Evolutionary conservation across 2,888 invertebrate species (phyloP).

Genomic region (Taenaris catops): DNA sequence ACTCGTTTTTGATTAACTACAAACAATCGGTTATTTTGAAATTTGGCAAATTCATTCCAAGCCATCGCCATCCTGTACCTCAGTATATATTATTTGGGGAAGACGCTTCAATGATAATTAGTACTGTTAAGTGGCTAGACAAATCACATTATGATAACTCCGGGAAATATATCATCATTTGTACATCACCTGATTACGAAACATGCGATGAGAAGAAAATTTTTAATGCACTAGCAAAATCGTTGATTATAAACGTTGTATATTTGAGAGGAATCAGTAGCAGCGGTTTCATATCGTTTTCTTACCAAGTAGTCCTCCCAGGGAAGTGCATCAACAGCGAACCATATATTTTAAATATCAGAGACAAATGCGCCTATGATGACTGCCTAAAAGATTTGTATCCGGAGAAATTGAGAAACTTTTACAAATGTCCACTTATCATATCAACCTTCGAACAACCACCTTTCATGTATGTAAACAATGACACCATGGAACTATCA

Average conservation of each 20-base stretch:
- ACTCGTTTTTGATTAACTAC: conserved; percentile 39
- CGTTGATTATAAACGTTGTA: conserved; percentile 37
- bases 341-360: conserved; percentile 32
- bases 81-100: conserved; percentile 46
- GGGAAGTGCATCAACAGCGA: conserved; percentile 36
- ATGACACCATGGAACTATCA: conserved; percentile 30
- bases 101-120: conserved; percentile 33
- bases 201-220: conserved; percentile 39
- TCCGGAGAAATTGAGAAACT: conserved; percentile 38
- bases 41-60: conserved; percentile 32
- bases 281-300: conserved; percentile 29
- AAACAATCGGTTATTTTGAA: conserved; percentile 36
- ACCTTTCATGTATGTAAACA: conserved; percentile 46
- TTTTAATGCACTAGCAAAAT: conserved; percentile 33
- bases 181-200: conserved; percentile 27
- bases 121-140: conserved; percentile 34
- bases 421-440: conserved; percentile 37
- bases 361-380: conserved; percentile 29
- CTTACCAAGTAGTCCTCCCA: conserved; percentile 34
- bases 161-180: conserved; percentile 43
- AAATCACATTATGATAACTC: conserved; percentile 37
- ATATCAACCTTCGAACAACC: conserved; percentile 49
- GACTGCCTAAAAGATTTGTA: conserved; percentile 35
- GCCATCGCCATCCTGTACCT: conserved; percentile 24
- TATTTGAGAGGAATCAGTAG: conserved; percentile 31